Conservation (phyloP, 1,140 invertebrate genomes). For the Lucilia sericata region DNA sequence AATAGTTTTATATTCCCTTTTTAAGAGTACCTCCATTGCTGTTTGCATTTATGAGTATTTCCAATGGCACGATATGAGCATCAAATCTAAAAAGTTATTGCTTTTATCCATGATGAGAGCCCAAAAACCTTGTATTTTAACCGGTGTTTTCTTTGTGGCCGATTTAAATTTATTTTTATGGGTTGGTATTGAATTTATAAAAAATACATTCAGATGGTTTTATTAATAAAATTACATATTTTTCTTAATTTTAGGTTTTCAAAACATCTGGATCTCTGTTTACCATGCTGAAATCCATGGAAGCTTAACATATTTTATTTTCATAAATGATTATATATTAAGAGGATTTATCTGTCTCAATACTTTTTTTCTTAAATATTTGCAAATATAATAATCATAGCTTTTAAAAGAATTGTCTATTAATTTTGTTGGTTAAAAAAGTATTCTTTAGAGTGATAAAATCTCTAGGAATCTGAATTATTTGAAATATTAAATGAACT, state of each 20-base stretch:
- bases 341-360: too few species aligned
- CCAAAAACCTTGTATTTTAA: constrained; percentile 26
- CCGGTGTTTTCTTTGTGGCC: background rate
- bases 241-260: background rate
- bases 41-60: background rate
- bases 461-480: too few species aligned
- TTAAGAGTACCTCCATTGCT: background rate
- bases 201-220: background rate
- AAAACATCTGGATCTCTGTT: background rate
- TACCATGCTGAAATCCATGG: background rate
- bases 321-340: too few species aligned
- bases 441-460: too few species aligned
- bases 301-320: background rate
- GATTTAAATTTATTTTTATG: constrained; percentile 15
- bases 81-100: background rate
- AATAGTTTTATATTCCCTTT: too few species aligned
- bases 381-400: too few species aligned
- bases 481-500: too few species aligned
- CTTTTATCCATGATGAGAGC: constrained; percentile 9
- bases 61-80: background rate
- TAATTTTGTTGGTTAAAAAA: too few species aligned
- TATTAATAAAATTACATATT: background rate
- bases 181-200: background rate
- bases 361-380: too few species aligned
- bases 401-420: too few species aligned